Evolutionary conservation across 2,888 invertebrate genomes (phyloP).

Genomic region (Nomada hirtipes): DNA sequence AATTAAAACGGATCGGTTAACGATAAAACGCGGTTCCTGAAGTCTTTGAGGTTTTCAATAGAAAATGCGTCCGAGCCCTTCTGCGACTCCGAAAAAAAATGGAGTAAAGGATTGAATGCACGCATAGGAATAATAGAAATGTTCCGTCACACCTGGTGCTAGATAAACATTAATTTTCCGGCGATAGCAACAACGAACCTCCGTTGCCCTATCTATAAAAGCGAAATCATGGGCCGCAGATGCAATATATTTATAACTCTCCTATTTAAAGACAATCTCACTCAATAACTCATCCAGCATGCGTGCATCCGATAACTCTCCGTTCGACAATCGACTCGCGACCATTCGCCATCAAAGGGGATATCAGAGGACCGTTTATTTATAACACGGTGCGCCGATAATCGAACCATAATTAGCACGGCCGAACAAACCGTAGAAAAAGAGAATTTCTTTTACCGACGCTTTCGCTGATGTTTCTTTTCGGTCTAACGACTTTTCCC

Average conservation of each 20-base stretch:
- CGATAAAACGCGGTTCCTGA: too few relatives aligned
- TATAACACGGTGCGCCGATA: constrained; percentile 34
- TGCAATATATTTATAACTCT: background rate
- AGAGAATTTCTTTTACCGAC: constrained; percentile 10
- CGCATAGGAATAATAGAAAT: background rate
- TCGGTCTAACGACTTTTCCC: constrained; percentile 57
- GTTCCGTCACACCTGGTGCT: background rate
- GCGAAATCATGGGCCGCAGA: too few relatives aligned
- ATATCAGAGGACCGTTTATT: constrained; percentile 32
- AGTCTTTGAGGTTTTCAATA: background rate
- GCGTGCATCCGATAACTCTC: background rate
- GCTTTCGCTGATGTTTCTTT: constrained; percentile 28
- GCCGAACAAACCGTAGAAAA: constrained; percentile 1
- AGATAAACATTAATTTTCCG: too few relatives aligned
- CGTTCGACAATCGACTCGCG: constrained; percentile 15
- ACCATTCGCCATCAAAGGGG: constrained; percentile 24
- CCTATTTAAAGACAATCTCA: constrained; percentile 12
- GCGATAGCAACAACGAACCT: too few relatives aligned
- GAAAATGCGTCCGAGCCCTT: background rate
- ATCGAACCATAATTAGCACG: constrained; percentile 31
- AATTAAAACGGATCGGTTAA: too few relatives aligned
- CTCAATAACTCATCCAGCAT: constrained; percentile 16
- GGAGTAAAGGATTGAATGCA: too few relatives aligned
- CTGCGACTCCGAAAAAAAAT: too few relatives aligned
- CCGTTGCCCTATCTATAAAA: too few relatives aligned